These are phyloP conservation scores for Drosophila conformis DNA, from an alignment of 2,888 invertebrate genomes.

Conservation along the genomic window DNA sequence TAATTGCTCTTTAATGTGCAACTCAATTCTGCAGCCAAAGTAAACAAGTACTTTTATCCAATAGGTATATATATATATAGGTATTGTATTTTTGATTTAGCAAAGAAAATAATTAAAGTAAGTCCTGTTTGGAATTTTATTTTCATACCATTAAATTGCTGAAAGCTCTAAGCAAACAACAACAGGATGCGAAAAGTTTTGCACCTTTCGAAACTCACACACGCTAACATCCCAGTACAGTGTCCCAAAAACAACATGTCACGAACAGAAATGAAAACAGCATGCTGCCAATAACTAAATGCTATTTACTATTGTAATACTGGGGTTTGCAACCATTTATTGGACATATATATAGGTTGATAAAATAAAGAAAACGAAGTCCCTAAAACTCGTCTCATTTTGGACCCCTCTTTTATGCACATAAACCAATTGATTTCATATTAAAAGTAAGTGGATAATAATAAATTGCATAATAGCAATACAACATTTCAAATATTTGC, in stretches of 20 bases:
- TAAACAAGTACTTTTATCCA: background rate
- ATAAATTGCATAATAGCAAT: background rate
- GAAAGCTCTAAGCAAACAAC: slow-evolving; percentile 30
- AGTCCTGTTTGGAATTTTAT: slow-evolving; percentile 11
- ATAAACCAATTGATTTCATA: background rate
- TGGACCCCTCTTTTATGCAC: background rate
- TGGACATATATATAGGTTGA: background rate
- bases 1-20: slow-evolving; percentile 23
- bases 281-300: slow-evolving; percentile 33
- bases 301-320: background rate
- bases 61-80: no score
- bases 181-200: slow-evolving; percentile 38
- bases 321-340: slow-evolving; percentile 1
- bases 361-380: background rate
- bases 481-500: background rate
- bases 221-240: slow-evolving; percentile 1
- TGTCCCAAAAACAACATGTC: background rate
- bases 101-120: slow-evolving; percentile 1
- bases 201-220: slow-evolving; percentile 32
- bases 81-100: background rate
- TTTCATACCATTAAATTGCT: slow-evolving; percentile 12
- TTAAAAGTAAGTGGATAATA: slow-evolving; percentile 10
- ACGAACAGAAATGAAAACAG: slow-evolving; percentile 45
- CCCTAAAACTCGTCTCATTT: background rate
- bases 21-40: slow-evolving; percentile 19